phyloP scores from a whole-genome alignment of 2,797 vertebrate genomes.

The Anguilla megastoma region DNA sequence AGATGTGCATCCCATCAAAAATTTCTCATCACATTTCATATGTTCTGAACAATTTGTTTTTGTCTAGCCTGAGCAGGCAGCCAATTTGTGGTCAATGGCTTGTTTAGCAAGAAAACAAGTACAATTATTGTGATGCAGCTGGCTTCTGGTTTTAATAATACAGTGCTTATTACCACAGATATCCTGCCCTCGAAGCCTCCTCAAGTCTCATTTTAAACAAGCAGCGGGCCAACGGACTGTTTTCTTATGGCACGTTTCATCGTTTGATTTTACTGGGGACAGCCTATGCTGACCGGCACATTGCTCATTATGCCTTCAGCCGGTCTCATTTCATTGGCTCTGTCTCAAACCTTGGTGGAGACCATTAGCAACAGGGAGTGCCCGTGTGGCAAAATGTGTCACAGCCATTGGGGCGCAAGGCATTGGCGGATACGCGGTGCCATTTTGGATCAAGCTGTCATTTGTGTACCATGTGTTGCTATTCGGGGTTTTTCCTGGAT shows the following conservation, averaged over 20 bases:
- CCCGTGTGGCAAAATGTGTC: neutral
- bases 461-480: too few relatives aligned
- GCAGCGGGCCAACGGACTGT: neutral
- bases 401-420: too few relatives aligned
- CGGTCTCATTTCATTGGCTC: neutral
- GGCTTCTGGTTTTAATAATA: neutral
- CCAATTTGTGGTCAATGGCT: neutral
- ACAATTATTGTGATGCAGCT: neutral
- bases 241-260: neutral
- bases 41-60: slow-evolving; percentile 5
- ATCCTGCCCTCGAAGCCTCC: neutral
- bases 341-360: neutral
- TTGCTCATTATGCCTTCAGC: neutral
- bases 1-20: neutral
- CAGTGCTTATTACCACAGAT: neutral
- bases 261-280: neutral
- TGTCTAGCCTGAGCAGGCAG: neutral
- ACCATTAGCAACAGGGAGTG: neutral
- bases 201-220: neutral
- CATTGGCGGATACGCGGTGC: too few relatives aligned
- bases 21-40: neutral
- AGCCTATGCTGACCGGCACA: neutral
- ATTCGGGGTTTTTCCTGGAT: too few relatives aligned
- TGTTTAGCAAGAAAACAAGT: neutral
- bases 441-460: too few relatives aligned